Conservation (phyloP, 2,888 invertebrate species). For the Clistopyga incitator region DNA sequence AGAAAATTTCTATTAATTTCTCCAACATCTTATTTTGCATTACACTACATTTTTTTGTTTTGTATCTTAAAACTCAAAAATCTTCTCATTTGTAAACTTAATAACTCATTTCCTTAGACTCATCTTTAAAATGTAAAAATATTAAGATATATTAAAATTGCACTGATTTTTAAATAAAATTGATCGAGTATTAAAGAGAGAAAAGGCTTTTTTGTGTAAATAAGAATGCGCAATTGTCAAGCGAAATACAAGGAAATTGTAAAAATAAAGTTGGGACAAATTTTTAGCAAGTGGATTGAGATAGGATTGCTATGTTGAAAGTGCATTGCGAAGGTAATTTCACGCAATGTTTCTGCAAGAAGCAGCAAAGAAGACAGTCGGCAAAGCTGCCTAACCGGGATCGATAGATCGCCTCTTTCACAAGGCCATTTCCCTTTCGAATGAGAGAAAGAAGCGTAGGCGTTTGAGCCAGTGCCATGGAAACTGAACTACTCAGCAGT, state of each 20-base stretch:
- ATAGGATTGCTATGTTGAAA: background rate
- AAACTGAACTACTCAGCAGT: slow-evolving; percentile 29
- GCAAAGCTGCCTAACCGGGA: slow-evolving; percentile 23
- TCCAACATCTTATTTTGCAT: background rate
- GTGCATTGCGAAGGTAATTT: slow-evolving; percentile 3
- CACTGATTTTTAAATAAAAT: too few relatives aligned
- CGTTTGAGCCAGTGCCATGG: slow-evolving; percentile 36
- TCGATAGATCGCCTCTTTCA: slow-evolving; percentile 49
- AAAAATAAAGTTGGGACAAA: background rate
- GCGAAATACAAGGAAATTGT: background rate
- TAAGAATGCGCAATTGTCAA: background rate
- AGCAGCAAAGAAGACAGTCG: slow-evolving; percentile 15
- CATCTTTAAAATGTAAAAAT: too few relatives aligned
- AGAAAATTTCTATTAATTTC: slow-evolving; percentile 3
- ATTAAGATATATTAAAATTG: too few relatives aligned
- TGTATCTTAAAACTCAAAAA: too few relatives aligned
- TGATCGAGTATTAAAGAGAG: too few relatives aligned
- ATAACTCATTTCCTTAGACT: too few relatives aligned
- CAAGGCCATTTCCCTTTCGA: slow-evolving; percentile 65
- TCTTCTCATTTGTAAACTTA: too few relatives aligned
- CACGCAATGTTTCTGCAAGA: slow-evolving; percentile 3
- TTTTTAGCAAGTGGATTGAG: background rate
- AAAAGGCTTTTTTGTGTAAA: too few relatives aligned
- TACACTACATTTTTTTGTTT: too few relatives aligned
- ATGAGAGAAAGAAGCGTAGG: slow-evolving; percentile 33